Base-by-base conservation (phyloP, 2,113 vertebrate genomes). In the Gobio gobio region DNA sequence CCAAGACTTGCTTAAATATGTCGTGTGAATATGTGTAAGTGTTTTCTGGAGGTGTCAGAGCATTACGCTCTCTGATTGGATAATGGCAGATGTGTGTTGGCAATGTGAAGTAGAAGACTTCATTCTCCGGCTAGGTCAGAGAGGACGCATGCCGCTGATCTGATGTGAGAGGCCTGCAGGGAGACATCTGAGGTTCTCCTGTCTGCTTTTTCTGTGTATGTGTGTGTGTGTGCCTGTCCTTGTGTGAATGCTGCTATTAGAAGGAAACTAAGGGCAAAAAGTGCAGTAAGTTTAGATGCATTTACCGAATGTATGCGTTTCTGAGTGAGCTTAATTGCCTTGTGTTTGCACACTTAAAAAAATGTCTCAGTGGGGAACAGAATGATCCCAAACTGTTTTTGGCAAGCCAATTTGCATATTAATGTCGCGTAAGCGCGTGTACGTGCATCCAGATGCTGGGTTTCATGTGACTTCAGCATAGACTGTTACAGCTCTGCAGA, bases 81-180 rank as follows among this genome's bases (percentile, higher is more conserved):
- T 47, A 40, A 63, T 14, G 26, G 78, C 78, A 29, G 78, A 45
- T 13, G n/a, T 1, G 74, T 56, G 74, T 77, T 56, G 74, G 49
- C 74, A 56, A 56, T 56, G 59, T 20, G 59, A 80, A 64, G 78
- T 47, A n/a, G 64, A 82, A 18, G 72, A 18, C 26, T 56, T 81
- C 8, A 66, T 81, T 56, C 64, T 56, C 47, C 26, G 51, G 6
- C 80, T 54, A 54, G 80, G 80, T 82, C 64, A 56, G 47, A 68
- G 64, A 82, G 64, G 64, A 85, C 74, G 33, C 56, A 36, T 63
- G 43, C 33, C 45, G 63, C 63, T 86, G 66, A 91, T 89, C 43
- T 89, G 87, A 93, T 87, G 82, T 90, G 91, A 90, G 84, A 88
- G 86, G 88, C 88, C 88, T 92, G 64, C 82, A 76, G 89, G 91